Conservation (phyloP, 2,113 vertebrate species). For the Origma solitaria region DNA sequence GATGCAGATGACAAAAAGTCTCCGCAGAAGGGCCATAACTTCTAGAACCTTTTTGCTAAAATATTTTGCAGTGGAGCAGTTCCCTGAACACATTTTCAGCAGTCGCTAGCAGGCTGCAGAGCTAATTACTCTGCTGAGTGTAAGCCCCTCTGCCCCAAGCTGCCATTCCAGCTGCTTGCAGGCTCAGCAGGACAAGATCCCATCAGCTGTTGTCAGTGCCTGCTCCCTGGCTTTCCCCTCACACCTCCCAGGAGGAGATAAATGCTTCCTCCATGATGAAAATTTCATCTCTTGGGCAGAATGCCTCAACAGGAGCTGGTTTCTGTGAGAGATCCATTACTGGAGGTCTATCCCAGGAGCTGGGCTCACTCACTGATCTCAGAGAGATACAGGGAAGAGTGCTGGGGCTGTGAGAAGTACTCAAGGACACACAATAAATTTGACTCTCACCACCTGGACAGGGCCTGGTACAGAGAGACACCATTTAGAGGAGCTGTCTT, state of each 20-base stretch:
- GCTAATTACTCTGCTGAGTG: neutral
- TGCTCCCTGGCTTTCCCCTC: neutral
- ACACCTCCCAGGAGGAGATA: neutral
- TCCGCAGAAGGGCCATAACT: neutral
- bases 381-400: neutral
- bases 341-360: neutral
- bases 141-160: neutral
- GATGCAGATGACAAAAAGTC: neutral
- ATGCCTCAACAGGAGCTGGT: neutral
- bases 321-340: neutral
- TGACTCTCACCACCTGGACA: neutral
- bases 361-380: neutral
- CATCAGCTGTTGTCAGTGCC: neutral
- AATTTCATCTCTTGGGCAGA: neutral
- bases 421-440: neutral
- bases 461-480: neutral
- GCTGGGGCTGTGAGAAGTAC: neutral
- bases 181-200: neutral
- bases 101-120: accelerated
- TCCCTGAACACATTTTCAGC: neutral
- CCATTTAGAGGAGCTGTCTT: neutral
- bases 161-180: neutral
- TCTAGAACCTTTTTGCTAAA: neutral
- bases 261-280: neutral
- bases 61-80: neutral